Base-by-base conservation (phyloP, 2,797 vertebrate genomes). In the Schizopygopsis malacanthus region DNA sequence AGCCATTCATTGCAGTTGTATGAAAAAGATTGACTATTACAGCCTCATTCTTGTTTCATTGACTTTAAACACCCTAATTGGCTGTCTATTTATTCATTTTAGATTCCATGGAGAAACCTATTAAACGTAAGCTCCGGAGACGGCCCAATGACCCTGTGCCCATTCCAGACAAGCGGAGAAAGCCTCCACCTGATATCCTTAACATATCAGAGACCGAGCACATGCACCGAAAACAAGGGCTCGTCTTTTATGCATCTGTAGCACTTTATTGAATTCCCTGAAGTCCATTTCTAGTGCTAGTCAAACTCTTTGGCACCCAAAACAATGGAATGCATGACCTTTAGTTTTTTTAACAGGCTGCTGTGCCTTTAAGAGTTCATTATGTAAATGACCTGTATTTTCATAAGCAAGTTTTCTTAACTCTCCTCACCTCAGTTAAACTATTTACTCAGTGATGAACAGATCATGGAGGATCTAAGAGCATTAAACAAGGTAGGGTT, bases 51-150 rank as follows among this genome's bases (percentile, higher is more conserved):
- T 12, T 50, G 18, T 79, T 65, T 65, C 6, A 37, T 54, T 77
- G 18, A 56, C 8, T 28, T 56, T 39, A 56, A 59, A 39, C 33
- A 28, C 25, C 8, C 28, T 22, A 39, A 6, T 56, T 39, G 0
- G 33, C 33, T 39, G 11, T 76, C 28, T 73, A 3, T 76, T 77
- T 13, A 56, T 63, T 61, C 5, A 15, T 20, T 45, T 71, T 92
- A 99, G 98, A 99, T 95, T 99, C 98, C 4, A 99, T 99, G 98
- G 98, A 99, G 89, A 99, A 99, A 90, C 98, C 98, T 0, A 98
- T 2, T 2, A 33, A 33, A 33, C 28, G 28, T 33, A 99, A 99
- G 87, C 91, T 99, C 90, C 94, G 98, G 88, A 93, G 98, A 67
- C 93, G 98, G 83, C 98, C 98, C 1, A 99, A 99, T 0, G 98